phyloP scores from a whole-genome alignment of 2,888 invertebrate species.

The Deilephila porcellus region DNA sequence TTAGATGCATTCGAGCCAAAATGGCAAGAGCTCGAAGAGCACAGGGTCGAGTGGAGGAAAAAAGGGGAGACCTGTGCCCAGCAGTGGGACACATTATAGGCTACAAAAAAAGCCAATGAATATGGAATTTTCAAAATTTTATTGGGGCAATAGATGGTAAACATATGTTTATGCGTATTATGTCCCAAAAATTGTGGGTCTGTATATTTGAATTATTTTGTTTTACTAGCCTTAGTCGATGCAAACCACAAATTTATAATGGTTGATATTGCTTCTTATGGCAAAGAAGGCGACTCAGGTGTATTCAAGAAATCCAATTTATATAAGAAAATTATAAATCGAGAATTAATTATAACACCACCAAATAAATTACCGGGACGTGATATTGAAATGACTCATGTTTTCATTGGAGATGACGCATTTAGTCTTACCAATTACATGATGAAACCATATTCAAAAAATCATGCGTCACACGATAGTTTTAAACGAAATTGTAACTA shows the following conservation, averaged over 20 bases:
- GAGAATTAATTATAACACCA: background rate
- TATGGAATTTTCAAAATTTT: too few species aligned
- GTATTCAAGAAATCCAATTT: background rate
- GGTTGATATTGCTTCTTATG: background rate
- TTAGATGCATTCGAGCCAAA: too few species aligned
- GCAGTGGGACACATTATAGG: too few species aligned
- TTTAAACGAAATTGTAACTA: background rate
- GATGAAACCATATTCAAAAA: background rate
- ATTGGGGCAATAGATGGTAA: background rate
- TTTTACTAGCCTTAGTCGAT: background rate
- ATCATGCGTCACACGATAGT: background rate
- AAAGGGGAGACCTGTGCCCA: too few species aligned
- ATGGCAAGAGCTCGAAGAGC: too few species aligned
- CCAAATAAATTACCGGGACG: background rate
- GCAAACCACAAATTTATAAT: background rate
- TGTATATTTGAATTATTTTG: background rate
- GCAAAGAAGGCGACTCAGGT: background rate
- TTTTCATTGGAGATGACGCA: background rate
- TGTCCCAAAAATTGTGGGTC: background rate
- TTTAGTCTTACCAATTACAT: background rate
- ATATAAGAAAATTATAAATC: background rate
- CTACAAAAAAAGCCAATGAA: background rate
- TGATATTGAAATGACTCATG: background rate
- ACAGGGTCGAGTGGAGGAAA: too few species aligned
- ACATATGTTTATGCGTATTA: background rate